Evolutionary conservation across 92 coral and sea anemone species (phyloP), one percentile per base, ranked within the genome.

Genomic region (Zoanthus gigantus): DNA sequence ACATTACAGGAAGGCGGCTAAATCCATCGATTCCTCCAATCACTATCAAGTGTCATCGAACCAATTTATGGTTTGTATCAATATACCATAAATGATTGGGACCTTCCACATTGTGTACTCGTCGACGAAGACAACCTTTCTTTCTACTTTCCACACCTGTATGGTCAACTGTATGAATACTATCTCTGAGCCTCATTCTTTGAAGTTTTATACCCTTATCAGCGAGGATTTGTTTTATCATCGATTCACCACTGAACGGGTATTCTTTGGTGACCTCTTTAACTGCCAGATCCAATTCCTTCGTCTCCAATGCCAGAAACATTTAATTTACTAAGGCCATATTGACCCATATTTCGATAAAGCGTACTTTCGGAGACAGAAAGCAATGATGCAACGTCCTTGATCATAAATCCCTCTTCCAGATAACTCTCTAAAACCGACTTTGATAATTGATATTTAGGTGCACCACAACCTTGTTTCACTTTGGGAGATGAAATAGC

Each of bases 101-200:
- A 11, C 90, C 90, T 29, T 77, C 54, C 67, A 87, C 90, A 78
- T 77, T 77, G 69, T 87, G 78, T 1, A 79, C 90, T 18, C 90
- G 72, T 79, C 90, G 79, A 23, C 52, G 74, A 74, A 87, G 57
- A 28, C 85, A 76, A 34, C 90, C 79, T 79, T 67, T 68, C 79
- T 77, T 87, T 53, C 90, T 78, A n/a, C 57, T 48, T 74, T 74
- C 32, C 47, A 74, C 60, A 28, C 79, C 79, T 11, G 79, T 69
- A 72, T 44, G 32, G 76, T 92, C 92, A 44, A 92, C 90, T 18
- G 90, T 44, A 50, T 92, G 89, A 52, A 92, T 53, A 72, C 94
- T 92, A 54, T 92, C 94, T 72, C 94, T 69, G 46, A 91, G 61
- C 79, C 89, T 47, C 91, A 88, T 88, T 77, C 92, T 83, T 78